Evolutionary conservation across 2,113 vertebrate genomes (phyloP), one percentile per base, ranked within the genome.

Genomic region (Eurystomus gularis): DNA sequence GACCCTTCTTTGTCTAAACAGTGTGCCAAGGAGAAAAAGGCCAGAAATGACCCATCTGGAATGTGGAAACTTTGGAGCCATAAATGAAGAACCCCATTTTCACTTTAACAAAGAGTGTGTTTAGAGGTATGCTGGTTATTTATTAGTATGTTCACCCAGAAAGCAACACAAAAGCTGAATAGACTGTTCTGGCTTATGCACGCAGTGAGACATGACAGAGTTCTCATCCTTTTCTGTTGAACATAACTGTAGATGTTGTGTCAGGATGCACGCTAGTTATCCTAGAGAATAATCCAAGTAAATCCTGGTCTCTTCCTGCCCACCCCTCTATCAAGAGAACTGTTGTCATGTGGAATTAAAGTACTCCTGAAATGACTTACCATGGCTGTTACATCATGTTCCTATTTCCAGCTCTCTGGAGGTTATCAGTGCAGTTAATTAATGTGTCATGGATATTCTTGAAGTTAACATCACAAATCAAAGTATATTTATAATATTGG

Each of bases 1-100:
- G 86, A 51, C 9, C 9, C 54, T 62, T 90, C 95, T 97, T 98
- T 97, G 95, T 98, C 93, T 93, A 94, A 98, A 97, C 83, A 83
- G 33, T 7, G 37, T 91, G 95, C 92, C 75, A 82, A 88, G 82
- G 51, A 95, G 96, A 95, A 96, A 95, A 97, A 96, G 84, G 60
- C 92, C 94, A 95, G 93, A 94, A 95, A 95, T 1, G 5, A 79
- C 52, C 65, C 49, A 16, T 49, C 55, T 96, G 91, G 93, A 97
- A 95, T 82, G 57, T 79, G 62, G 60, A 91, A 93, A 93, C 90
- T 37, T 88, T 85, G 83, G 71, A 58, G 88, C 21, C 37, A 24
- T 90, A 82, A 88, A 70, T 91, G 79, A 94, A 95, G 93, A 55
- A 58, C 39, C 62, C 31, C 12, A 58, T 90, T 95, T 93, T 88